phyloP scores from a whole-genome alignment of 2,113 vertebrate genomes.

The Rhea pennata region DNA sequence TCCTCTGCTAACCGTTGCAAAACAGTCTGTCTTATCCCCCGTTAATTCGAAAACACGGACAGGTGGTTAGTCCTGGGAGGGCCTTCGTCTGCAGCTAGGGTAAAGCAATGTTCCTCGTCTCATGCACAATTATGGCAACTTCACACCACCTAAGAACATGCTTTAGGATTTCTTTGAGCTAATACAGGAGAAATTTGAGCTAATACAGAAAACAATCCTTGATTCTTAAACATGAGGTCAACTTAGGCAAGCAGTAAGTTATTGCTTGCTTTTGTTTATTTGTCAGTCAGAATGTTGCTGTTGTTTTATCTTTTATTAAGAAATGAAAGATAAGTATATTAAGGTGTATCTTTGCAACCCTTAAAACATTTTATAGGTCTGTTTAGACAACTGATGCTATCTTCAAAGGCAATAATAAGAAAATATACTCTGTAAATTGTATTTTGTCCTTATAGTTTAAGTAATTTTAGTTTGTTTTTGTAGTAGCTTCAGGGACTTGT shows the following conservation, averaged over 20 bases:
- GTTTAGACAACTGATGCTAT: slow-evolving; percentile 34
- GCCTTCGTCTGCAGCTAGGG: neutral
- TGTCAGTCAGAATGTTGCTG: neutral
- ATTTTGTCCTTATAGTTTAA: slow-evolving; percentile 27
- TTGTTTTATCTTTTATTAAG: slow-evolving; percentile 50
- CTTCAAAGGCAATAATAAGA: slow-evolving; percentile 36
- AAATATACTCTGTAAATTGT: slow-evolving; percentile 43
- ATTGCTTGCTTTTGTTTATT: slow-evolving; percentile 44
- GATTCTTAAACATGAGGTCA: slow-evolving; percentile 36
- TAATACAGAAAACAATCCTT: neutral
- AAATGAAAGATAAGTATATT: slow-evolving; percentile 31
- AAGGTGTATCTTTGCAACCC: slow-evolving; percentile 6
- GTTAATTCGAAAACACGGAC: slow-evolving; percentile 53
- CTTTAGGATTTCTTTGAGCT: slow-evolving; percentile 29
- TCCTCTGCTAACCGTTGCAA: neutral
- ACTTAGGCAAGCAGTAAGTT: slow-evolving; percentile 33
- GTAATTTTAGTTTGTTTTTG: neutral
- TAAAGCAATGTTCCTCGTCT: neutral
- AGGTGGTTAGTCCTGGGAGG: slow-evolving; percentile 31
- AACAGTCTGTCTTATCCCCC: slow-evolving; percentile 34
- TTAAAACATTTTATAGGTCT: slow-evolving; percentile 29
- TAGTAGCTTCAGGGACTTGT: slow-evolving; percentile 68
- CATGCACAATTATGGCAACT: neutral
- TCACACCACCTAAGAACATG: neutral
- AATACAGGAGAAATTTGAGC: neutral